Conservation (phyloP, 2,113 vertebrate species). For the Thalassoma bifasciatum region DNA sequence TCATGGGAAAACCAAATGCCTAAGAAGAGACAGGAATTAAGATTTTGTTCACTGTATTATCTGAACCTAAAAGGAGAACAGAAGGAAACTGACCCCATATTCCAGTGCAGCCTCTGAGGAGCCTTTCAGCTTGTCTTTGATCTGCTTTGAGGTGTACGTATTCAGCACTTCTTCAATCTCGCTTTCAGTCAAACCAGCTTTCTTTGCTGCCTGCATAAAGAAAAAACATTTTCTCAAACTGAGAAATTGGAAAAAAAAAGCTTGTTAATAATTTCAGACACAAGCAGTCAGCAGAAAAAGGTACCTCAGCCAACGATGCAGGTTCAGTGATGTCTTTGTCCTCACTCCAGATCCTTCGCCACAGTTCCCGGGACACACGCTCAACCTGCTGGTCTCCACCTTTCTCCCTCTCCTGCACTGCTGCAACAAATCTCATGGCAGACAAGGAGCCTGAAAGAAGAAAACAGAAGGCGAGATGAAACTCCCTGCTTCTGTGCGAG, state of each 20-base stretch:
- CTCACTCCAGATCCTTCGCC: conserved; percentile 87
- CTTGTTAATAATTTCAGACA: neutral
- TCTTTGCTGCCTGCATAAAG: conserved; percentile 82
- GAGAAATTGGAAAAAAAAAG: neutral
- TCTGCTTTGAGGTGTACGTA: conserved; percentile 74
- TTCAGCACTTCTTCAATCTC: conserved; percentile 78
- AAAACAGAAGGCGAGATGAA: neutral
- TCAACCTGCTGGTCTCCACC: conserved; percentile 75
- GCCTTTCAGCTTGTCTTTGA: conserved; percentile 88
- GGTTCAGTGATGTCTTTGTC: conserved; percentile 87
- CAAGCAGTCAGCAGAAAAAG: neutral
- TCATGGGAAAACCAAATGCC: conserved; percentile 91
- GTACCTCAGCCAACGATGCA: conserved; percentile 79
- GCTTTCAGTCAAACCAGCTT: conserved; percentile 85
- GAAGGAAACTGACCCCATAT: conserved; percentile 83
- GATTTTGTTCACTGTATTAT: neutral
- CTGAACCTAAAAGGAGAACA: neutral
- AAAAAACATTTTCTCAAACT: neutral
- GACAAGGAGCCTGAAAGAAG: conserved; percentile 80
- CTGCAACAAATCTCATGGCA: conserved; percentile 89
- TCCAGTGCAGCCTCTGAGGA: conserved; percentile 85
- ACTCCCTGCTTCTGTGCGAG: neutral
- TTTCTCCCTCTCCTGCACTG: conserved; percentile 76
- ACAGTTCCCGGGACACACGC: conserved; percentile 87
- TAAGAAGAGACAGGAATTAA: conserved; percentile 47